Evolutionary conservation across 2,888 invertebrate species (phyloP), one percentile per base, ranked within the genome.

Genomic region (Auanema sp.): DNA sequence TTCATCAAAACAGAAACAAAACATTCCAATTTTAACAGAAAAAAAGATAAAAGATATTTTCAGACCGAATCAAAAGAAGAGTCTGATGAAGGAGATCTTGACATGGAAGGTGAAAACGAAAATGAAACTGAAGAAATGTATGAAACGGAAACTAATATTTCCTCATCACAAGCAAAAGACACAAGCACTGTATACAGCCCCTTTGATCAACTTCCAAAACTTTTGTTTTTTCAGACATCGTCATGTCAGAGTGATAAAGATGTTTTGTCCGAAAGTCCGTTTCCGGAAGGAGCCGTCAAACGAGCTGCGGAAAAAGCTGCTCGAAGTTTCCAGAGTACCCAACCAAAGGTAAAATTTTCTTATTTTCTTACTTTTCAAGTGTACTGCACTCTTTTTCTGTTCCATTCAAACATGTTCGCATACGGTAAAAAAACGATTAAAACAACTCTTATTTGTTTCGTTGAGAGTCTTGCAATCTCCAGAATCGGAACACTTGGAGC

Each of bases 281-380:
- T 83, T 50, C 80, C 81, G 14, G 79, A 79, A 55, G 83, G 81
- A 16, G 83, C 83, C 11, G 78, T 83, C 14, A 74, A 78, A 49
- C 64, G 83, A 64, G 83, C 83, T 2, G 82, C 82, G 6, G 82
- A 83, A 55, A 83, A 83, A 63, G 82, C 81, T 1, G 77, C 81
- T 8, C 58, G 81, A 55, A 75, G 73, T 51, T 83, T 80, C 64
- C 79, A 81, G 58, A 75, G 75, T 64, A 82, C 82, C 8, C 82
- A 83, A 56, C 83, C 83, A n/a, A 83, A 83, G 77, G 81, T 80
- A 11, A 23, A n/a, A 59, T 61, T 16, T 33, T n/a, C n/a, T 33
- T 33, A 33, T 33, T 33, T 33, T 33, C 33, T 33, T n/a, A n/a
- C n/a, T n/a, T n/a, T n/a, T n/a, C n/a, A n/a, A n/a, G n/a, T n/a